Conservation (phyloP, 2,888 invertebrate genomes). For the Morpho helenor region DNA sequence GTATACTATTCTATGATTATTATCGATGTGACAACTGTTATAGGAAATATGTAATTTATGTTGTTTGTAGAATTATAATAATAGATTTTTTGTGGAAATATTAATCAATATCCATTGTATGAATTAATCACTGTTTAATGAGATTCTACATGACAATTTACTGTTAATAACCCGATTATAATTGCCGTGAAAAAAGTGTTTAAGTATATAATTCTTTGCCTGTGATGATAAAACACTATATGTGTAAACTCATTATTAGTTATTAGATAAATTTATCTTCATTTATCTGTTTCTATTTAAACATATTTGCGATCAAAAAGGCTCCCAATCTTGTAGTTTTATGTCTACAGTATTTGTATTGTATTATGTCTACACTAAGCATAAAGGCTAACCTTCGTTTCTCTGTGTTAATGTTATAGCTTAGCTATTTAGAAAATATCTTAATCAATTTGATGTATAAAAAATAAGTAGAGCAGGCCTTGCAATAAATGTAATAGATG, state of each 20-base stretch:
- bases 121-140: slow-evolving; percentile 34
- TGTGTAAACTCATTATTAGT: slow-evolving; percentile 25
- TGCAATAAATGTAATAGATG: slow-evolving; percentile 28
- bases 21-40: slow-evolving; percentile 57
- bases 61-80: slow-evolving; percentile 49
- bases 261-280: slow-evolving; percentile 18
- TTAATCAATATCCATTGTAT: slow-evolving; percentile 37
- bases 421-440: slow-evolving; percentile 26
- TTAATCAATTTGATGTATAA: slow-evolving; percentile 22
- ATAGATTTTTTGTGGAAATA: slow-evolving; percentile 47
- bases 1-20: slow-evolving; percentile 31
- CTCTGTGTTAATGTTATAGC: slow-evolving; percentile 28
- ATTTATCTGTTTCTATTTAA: slow-evolving; percentile 22
- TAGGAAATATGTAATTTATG: slow-evolving; percentile 60
- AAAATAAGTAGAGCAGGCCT: slow-evolving; percentile 29
- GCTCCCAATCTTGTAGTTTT: slow-evolving; percentile 21
- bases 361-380: slow-evolving; percentile 11
- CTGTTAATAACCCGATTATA: slow-evolving; percentile 20
- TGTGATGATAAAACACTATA: slow-evolving; percentile 22
- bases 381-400: slow-evolving; percentile 18
- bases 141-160: slow-evolving; percentile 42
- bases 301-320: slow-evolving; percentile 15
- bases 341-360: slow-evolving; percentile 9
- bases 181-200: slow-evolving; percentile 7
- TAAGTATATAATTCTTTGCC: slow-evolving; percentile 18